These are phyloP conservation scores for Sipha maydis DNA, from an alignment of 2,888 invertebrate genomes.

Conservation along the genomic window DNA sequence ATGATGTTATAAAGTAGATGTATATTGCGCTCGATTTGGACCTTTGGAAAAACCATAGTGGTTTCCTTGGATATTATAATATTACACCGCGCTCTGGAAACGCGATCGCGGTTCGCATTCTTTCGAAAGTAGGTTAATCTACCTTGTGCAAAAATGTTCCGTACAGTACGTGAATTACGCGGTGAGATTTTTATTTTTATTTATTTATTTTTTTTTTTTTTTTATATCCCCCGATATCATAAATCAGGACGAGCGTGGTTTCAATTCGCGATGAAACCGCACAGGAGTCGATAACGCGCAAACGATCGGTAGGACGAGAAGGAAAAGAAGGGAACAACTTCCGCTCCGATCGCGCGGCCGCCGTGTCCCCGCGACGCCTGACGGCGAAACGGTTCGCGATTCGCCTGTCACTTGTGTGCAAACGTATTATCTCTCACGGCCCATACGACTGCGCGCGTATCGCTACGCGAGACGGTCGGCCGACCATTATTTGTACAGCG, in stretches of 20 bases:
- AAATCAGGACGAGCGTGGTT: slow-evolving; percentile 31
- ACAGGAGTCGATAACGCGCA: slow-evolving; percentile 26
- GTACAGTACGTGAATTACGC: not conserved
- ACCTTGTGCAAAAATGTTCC: not conserved
- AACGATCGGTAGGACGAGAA: not conserved
- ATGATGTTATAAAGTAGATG: too few species aligned
- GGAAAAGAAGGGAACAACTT: slow-evolving; percentile 17
- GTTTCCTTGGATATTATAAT: not conserved
- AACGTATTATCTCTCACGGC: not conserved
- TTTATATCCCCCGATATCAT: slow-evolving; percentile 17
- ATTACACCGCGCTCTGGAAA: not conserved
- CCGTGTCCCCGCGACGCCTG: not conserved
- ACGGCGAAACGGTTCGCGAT: slow-evolving; percentile 15
- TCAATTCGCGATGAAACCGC: slow-evolving; percentile 20
- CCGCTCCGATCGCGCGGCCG: not conserved
- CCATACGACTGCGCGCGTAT: not conserved
- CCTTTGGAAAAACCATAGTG: too few species aligned
- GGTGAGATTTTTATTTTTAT: not conserved
- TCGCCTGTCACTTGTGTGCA: not conserved
- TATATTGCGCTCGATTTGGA: too few species aligned
- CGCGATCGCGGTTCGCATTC: not conserved
- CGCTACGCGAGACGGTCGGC: too few species aligned
- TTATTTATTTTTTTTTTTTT: too few species aligned
- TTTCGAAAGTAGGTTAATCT: slow-evolving; percentile 40
- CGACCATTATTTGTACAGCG: not conserved